These are phyloP conservation scores for Zootermopsis nevadensis DNA, from an alignment of 2,888 invertebrate species.

Conservation along the genomic window DNA sequence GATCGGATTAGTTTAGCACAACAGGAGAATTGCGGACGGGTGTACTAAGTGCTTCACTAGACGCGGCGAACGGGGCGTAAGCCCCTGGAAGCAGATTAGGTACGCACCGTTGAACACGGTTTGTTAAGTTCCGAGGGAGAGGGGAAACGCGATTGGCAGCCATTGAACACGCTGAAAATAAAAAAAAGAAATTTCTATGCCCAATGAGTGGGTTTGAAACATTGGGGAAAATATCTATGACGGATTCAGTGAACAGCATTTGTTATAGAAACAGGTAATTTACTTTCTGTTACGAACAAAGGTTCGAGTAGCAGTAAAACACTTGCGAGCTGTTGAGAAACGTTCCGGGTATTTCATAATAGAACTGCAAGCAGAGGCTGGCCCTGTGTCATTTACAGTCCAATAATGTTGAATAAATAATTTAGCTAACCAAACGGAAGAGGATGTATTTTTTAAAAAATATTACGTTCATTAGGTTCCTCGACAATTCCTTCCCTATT, in stretches of 20 bases:
- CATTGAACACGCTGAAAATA: conserved; percentile 5
- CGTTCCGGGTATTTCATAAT: too few species aligned
- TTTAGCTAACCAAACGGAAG: too few species aligned
- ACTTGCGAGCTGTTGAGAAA: too few species aligned
- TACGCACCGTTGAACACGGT: not conserved
- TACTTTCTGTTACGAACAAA: too few species aligned
- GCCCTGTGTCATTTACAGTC: too few species aligned
- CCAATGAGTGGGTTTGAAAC: not conserved
- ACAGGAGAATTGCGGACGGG: conserved; percentile 30
- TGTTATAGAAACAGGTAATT: not conserved
- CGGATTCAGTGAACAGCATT: not conserved
- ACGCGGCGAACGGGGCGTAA: not conserved
- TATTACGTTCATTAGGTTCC: too few species aligned
- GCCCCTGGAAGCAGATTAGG: conserved; percentile 26
- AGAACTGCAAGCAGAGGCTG: too few species aligned
- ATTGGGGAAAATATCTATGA: not conserved
- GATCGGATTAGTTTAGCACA: conserved; percentile 38
- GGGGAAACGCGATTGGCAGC: not conserved
- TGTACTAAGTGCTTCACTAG: not conserved
- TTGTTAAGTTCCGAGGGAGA: not conserved
- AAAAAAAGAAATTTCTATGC: not conserved
- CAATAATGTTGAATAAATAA: too few species aligned
- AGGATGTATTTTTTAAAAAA: too few species aligned
- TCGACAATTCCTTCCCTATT: too few species aligned
- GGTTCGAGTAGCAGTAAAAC: too few species aligned